Evolutionary conservation across 2,113 vertebrate species (phyloP).

Genomic region (Cinclus mexicanus): DNA sequence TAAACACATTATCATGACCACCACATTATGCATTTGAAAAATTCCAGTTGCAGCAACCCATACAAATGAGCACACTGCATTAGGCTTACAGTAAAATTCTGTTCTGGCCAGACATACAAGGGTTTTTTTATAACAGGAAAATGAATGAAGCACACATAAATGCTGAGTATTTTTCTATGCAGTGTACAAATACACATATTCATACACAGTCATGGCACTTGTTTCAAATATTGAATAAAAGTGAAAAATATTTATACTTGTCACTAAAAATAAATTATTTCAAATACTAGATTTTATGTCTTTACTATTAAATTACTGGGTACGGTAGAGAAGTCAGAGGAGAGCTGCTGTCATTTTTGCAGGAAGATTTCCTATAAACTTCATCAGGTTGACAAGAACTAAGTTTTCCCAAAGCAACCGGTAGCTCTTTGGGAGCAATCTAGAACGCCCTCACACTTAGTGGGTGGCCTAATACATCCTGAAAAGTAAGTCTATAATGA

Average conservation of each 20-base stretch:
- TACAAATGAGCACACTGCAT: neutral
- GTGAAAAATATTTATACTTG: neutral
- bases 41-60: constrained; percentile 25
- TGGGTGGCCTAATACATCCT: constrained; percentile 7
- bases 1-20: constrained; percentile 51
- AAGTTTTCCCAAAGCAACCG: neutral
- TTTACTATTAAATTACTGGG: neutral
- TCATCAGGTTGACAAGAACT: neutral
- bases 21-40: constrained; percentile 25
- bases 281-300: neutral
- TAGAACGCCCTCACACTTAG: neutral
- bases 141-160: neutral
- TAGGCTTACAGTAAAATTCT: neutral
- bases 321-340: neutral
- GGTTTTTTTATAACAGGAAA: neutral
- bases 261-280: neutral
- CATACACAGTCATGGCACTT: neutral
- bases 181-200: neutral
- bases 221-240: neutral
- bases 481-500: constrained; percentile 12
- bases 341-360: neutral
- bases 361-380: neutral
- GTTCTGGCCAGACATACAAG: neutral
- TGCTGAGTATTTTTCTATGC: neutral
- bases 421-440: neutral